phyloP scores from a whole-genome alignment of 1,140 invertebrate genomes.

The Rhopalosiphum maidis region DNA sequence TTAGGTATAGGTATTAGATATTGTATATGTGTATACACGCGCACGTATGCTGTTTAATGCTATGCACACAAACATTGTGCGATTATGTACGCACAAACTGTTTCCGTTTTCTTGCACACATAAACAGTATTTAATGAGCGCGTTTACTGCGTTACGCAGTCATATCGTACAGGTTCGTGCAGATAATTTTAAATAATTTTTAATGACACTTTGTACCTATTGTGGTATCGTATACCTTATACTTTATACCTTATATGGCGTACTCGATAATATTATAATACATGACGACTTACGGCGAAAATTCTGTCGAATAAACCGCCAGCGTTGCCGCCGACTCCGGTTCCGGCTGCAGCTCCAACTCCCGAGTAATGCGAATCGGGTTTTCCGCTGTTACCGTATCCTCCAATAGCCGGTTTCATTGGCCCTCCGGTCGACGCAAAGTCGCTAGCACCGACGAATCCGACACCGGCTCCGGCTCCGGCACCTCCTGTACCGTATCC shows the following conservation, averaged over 20 bases:
- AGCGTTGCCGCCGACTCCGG: background rate
- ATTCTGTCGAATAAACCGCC: conserved; percentile 57
- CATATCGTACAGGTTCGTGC: background rate
- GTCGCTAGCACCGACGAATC: background rate
- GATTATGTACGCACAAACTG: background rate
- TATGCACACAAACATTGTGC: background rate
- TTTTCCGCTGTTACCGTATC: conserved; percentile 17
- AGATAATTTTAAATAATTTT: too few species aligned
- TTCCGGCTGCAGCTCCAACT: background rate
- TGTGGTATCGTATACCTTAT: background rate
- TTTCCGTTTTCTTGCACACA: background rate
- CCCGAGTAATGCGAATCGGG: background rate
- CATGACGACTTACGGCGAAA: conserved; percentile 54
- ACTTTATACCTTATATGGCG: too few species aligned
- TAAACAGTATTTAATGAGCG: background rate
- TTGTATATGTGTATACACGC: background rate
- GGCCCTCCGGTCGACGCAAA: background rate
- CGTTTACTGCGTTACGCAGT: background rate
- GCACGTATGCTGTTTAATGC: background rate
- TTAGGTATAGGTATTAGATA: background rate
- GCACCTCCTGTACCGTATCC: background rate
- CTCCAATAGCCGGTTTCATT: background rate
- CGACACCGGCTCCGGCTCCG: conserved; percentile 19
- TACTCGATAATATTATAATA: too few species aligned
- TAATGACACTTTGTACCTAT: background rate